Percentiles rank a stretch among this genome's conserved stretches.
These are phyloP conservation scores for Tauraco erythrolophus DNA, from an alignment of 2,113 vertebrate species.

Conservation along the genomic window DNA sequence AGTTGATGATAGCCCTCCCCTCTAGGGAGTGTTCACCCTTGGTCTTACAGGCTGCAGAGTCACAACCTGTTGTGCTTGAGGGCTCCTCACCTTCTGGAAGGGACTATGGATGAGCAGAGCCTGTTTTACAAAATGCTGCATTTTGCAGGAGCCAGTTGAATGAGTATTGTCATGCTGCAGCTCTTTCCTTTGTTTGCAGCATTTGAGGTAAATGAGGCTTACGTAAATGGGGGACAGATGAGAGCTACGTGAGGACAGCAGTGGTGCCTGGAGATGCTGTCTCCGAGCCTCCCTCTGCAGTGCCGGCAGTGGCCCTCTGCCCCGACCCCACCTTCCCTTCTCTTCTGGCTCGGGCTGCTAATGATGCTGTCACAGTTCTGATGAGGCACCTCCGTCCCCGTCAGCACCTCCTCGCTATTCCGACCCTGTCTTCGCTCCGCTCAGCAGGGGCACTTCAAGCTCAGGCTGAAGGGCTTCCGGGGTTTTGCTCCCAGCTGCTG, in stretches of 20 bases:
- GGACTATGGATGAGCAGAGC: accelerated
- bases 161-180: background rate
- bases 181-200: background rate
- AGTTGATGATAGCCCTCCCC: background rate
- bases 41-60: background rate
- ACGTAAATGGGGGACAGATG: accelerated
- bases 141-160: background rate
- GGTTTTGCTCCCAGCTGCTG: background rate
- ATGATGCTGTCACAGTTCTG: background rate
- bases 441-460: background rate
- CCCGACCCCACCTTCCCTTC: background rate
- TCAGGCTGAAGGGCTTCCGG: background rate
- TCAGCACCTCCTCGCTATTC: background rate
- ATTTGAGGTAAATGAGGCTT: background rate
- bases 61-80: background rate
- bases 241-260: accelerated
- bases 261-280: background rate
- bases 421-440: background rate
- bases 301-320: background rate
- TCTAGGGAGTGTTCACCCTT: background rate
- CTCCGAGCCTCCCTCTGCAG: background rate
- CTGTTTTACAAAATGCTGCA: background rate
- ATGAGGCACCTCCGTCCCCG: accelerated
- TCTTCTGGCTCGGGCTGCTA: background rate
- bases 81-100: background rate